Base-by-base conservation (phyloP, 2,888 invertebrate genomes). In the Synanthedon myopaeformis region DNA sequence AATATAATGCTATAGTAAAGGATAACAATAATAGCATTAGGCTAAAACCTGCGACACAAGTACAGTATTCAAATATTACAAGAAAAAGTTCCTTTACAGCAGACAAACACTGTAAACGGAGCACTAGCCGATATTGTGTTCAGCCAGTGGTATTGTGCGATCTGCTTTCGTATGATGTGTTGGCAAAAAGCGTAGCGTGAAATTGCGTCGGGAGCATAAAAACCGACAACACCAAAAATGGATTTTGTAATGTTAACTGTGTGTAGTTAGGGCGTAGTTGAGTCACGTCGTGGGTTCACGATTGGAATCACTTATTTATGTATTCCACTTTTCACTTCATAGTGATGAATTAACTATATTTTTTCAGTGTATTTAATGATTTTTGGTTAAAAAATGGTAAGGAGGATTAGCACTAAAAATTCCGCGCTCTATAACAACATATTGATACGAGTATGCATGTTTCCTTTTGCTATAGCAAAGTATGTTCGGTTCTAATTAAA, bases 191-290 rank as follows among this genome's bases (percentile, higher is more conserved):
- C 54, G 45, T 58, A 63, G 59, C 66, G 61, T 71, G 71, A 45
- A 45, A 45, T 45, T 45, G 45, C 14, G 45, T 6, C 14, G 71
- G 67, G 65, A 67, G 55, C 64, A 57, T 56, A 72, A 73, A 74
- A 74, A 69, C 55, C 52, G n/a, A 51, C 55, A 56, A 60, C 59
- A 56, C 72, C 69, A 66, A 72, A 74, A 67, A 62, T 65, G 74
- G 74, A 60, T 62, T 70, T 66, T 70, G 67, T 71, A 74, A 73
- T 74, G 75, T 76, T 76, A 76, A 74, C 75, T 69, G 67, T 23
- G 35, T 66, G 59, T 65, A 63, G 64, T 65, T 69, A 67, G 61
- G 64, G 61, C 54, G 59, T 51, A 58, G 57, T 59, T 49, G 52
- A 45, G 42, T 28, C 50, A 48, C 17, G 49, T 53, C 49, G 35